A percentile compares a stretch with the other conserved stretches of the same genome.
Conservation (phyloP, 2,113 vertebrate species). For the Clarias macrocephalus region DNA sequence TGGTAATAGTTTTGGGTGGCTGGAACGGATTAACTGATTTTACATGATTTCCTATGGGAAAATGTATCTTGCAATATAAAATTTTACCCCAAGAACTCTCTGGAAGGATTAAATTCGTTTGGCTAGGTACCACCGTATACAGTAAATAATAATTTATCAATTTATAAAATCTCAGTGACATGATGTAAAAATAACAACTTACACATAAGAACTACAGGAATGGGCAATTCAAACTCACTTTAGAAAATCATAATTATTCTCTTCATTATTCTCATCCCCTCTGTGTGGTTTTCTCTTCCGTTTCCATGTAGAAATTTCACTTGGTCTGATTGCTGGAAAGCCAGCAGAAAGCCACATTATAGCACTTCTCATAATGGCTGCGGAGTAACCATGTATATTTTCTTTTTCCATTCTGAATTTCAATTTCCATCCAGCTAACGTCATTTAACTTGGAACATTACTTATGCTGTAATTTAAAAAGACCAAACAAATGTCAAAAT, state of each 20-base stretch:
- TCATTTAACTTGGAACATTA: not conserved
- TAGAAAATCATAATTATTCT: not conserved
- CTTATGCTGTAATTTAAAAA: not conserved
- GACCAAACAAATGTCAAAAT: slow-evolving; percentile 18
- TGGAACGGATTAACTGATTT: no score
- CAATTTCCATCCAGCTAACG: not conserved
- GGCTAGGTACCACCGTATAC: no score
- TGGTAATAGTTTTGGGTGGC: no score
- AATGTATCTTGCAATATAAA: no score
- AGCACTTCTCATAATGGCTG: not conserved
- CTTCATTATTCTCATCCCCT: not conserved
- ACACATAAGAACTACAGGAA: not conserved
- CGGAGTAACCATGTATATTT: slow-evolving; percentile 5
- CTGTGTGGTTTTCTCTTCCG: not conserved
- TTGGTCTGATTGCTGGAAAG: not conserved
- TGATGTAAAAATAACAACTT: not conserved
- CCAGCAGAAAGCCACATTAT: not conserved
- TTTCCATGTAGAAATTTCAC: not conserved
- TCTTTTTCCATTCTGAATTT: not conserved
- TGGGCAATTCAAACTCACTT: not conserved
- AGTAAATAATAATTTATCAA: no score
- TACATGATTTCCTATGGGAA: no score
- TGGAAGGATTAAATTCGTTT: no score
- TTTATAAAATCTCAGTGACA: not conserved
- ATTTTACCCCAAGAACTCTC: no score